Evolutionary conservation across 1,140 invertebrate genomes (phyloP).

Genomic region (Achroia grisella): DNA sequence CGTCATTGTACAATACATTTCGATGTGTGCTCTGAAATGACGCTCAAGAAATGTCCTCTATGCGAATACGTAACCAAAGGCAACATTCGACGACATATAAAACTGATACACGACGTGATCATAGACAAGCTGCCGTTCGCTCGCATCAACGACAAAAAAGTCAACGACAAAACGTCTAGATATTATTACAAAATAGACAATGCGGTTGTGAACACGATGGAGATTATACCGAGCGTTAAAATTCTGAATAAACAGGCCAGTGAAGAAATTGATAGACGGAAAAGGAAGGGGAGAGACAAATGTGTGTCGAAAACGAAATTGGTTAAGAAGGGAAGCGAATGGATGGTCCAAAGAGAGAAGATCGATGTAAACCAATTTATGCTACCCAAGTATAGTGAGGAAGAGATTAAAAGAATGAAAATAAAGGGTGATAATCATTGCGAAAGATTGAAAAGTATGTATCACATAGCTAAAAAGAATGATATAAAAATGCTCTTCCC

Average conservation of each 20-base stretch:
- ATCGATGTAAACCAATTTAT: slow-evolving; percentile 23
- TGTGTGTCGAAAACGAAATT: slow-evolving; percentile 35
- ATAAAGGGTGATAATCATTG: slow-evolving; percentile 24
- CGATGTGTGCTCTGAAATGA: slow-evolving; percentile 33
- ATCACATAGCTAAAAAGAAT: slow-evolving; percentile 24
- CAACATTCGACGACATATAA: slow-evolving; percentile 28
- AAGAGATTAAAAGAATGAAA: slow-evolving; percentile 16
- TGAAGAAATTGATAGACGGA: slow-evolving; percentile 36
- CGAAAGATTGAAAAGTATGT: slow-evolving; percentile 23
- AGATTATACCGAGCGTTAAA: slow-evolving; percentile 46
- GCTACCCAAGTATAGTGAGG: slow-evolving; percentile 22
- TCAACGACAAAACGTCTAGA: slow-evolving; percentile 18
- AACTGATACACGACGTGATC: slow-evolving; percentile 27
- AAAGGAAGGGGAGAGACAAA: slow-evolving; percentile 21
- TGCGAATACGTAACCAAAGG: slow-evolving; percentile 34
- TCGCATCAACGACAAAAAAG: slow-evolving; percentile 25
- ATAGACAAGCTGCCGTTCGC: slow-evolving; percentile 17
- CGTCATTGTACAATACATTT: slow-evolving; percentile 48
- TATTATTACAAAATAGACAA: slow-evolving; percentile 34
- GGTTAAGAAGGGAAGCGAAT: slow-evolving; percentile 43
- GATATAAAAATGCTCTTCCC: slow-evolving; percentile 43
- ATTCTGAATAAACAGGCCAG: slow-evolving; percentile 38
- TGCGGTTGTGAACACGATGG: slow-evolving; percentile 23
- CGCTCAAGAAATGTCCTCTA: slow-evolving; percentile 48
- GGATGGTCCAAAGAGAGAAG: slow-evolving; percentile 37